Evolutionary conservation across 2,888 invertebrate species (phyloP), one percentile per base, ranked within the genome.

Genomic region (Clunio marinus): DNA sequence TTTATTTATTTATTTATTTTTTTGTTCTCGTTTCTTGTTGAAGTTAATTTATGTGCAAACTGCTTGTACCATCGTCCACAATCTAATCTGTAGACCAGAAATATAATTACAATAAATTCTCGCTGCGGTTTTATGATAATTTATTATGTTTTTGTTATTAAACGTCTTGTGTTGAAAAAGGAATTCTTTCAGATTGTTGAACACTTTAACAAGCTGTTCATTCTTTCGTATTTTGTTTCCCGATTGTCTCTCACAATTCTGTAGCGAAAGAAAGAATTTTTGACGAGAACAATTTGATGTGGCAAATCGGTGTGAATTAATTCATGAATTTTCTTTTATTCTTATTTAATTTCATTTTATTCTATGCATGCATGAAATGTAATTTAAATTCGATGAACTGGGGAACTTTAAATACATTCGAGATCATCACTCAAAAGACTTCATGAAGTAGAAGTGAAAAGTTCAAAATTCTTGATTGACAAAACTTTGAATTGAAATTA

Each of bases 281-380:
- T n/a, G n/a, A n/a, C 17, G 57, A 57, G 10, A 2, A 57, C 45
- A 57, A 57, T 57, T 20, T 27, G 25, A 57, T 57, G 46, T 22
- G 28, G 55, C 66, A 66, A 66, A 66, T 66, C 55, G 66, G 66
- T 66, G 66, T 66, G 45, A 66, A 66, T 55, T 32, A 28, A 66
- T 66, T 66, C 66, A 66, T 66, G 66, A 66, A 55, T n/a, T n/a
- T n/a, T n/a, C n/a, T n/a, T n/a, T n/a, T n/a, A 66, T 55, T 66
- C 66, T 66, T 35, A 62, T 59, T 59, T 17, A n/a, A 32, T 32
- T 32, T 7, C 32, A 10, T 32, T n/a, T n/a, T n/a, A n/a, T n/a
- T n/a, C n/a, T n/a, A n/a, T n/a, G n/a, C n/a, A n/a, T n/a, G n/a
- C n/a, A n/a, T n/a, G n/a, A n/a, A n/a, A n/a, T n/a, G n/a, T n/a